Percentiles rank a stretch among this genome's conserved stretches.
Evolutionary conservation across 2,888 invertebrate species (phyloP).

Genomic region (Lepetodrilus schrolli): DNA sequence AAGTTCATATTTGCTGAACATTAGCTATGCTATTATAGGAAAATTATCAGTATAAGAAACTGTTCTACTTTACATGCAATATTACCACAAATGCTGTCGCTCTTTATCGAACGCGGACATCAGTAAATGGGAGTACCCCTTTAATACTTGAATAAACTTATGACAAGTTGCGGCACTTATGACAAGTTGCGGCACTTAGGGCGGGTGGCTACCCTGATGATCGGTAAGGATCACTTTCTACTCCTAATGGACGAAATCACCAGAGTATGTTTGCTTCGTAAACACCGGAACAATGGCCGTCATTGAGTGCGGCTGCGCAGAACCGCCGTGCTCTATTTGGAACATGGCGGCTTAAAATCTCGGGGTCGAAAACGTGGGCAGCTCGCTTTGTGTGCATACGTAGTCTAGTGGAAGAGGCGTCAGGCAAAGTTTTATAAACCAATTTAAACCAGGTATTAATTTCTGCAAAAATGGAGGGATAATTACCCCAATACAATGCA

Average conservation of each 20-base stretch:
- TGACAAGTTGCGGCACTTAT: background rate
- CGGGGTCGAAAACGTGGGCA: background rate
- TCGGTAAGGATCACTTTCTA: background rate
- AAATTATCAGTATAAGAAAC: too few species aligned
- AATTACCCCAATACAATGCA: constrained; percentile 9
- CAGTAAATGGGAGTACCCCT: background rate
- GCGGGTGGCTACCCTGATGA: background rate
- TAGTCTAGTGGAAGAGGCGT: background rate
- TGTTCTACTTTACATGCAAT: too few species aligned
- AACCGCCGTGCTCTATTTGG: background rate
- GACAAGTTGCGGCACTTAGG: background rate
- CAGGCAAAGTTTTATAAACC: constrained; percentile 1
- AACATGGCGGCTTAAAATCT: background rate
- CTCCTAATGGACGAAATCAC: constrained; percentile 18
- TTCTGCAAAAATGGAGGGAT: constrained; percentile 6
- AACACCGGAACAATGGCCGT: constrained; percentile 15
- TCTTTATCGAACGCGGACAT: too few species aligned
- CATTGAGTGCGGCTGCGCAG: constrained; percentile 22
- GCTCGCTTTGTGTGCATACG: background rate
- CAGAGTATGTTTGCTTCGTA: constrained; percentile 1
- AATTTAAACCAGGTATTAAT: constrained; percentile 9
- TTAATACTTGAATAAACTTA: background rate
- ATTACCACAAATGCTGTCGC: too few species aligned
- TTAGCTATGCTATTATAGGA: too few species aligned
- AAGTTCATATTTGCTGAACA: too few species aligned